Base-by-base conservation (phyloP, 2,797 vertebrate genomes). In the Cirrhinus mrigala region DNA sequence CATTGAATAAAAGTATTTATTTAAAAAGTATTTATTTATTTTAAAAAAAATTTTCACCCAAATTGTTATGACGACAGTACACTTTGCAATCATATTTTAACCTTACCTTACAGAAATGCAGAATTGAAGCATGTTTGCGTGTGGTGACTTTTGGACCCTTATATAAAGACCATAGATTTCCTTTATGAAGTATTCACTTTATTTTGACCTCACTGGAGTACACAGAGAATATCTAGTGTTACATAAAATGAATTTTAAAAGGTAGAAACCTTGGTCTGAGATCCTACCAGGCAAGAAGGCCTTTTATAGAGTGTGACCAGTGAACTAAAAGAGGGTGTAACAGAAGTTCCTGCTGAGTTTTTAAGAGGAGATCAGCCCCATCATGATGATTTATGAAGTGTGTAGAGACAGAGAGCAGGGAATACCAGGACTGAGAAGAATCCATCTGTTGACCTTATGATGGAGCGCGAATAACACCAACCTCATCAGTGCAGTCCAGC, bases 301-400 rank as follows among this genome's bases (percentile, higher is more conserved):
- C 86, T 88, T 93, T 93, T 88, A 91, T 88, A 77, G 73, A 84
- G 84, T 89, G 85, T 91, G 88, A 86, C 88, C 70, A 68, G 85
- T 83, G 60, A 79, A 77, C 58, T 75, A 46, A 85, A 77, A 33
- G 73, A 52, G 71, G 73, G 77, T 84, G 54, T 80, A 77, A 73
- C 70, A 52, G 52, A 66, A 52, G 60, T 76, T 84, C 81, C 74
- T 48, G 82, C 71, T 78, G 60, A n/a, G 64, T 40, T 79, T 78
- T 89, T 74, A 79, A 89, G 85, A 89, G 90, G 82, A 86, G 64
- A 58, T 73, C 88, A 89, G 52, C 79, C 46, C 54, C 76, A 70
- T 79, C 50, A 52, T 22, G 73, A 82, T 87, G 2, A 85, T 84
- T 87, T 70, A 40, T 87, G 90, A 82, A 87, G 62, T 87, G 77